These are phyloP conservation scores for Conomelus anceps DNA, from an alignment of 2,888 invertebrate genomes.

Conservation along the genomic window DNA sequence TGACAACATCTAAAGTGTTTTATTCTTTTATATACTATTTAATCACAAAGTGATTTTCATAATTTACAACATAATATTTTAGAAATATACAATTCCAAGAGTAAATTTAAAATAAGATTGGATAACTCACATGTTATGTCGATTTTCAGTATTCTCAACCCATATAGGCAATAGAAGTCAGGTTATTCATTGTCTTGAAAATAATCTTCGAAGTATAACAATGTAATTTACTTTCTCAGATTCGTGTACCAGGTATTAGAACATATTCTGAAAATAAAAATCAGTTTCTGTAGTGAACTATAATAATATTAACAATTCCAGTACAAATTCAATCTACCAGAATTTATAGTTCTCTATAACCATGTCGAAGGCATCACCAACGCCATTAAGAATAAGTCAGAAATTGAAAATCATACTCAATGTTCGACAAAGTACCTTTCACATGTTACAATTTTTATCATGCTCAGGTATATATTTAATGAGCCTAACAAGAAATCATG, in stretches of 20 bases:
- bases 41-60: too few relatives aligned
- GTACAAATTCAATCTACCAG: background rate
- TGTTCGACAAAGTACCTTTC: background rate
- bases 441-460: too few relatives aligned
- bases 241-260: background rate
- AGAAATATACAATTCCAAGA: too few relatives aligned
- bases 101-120: background rate
- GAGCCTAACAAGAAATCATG: too few relatives aligned
- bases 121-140: background rate
- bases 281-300: background rate
- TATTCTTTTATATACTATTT: too few relatives aligned
- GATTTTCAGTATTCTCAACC: background rate
- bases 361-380: background rate
- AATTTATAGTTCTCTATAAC: background rate
- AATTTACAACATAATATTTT: too few relatives aligned
- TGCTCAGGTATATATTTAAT: too few relatives aligned
- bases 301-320: background rate
- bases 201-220: background rate
- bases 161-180: background rate
- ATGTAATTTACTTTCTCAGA: background rate
- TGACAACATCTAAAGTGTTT: too few relatives aligned
- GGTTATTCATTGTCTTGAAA: background rate
- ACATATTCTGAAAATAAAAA: background rate
- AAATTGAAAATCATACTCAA: too few relatives aligned
- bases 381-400: background rate